Evolutionary conservation across 2,797 vertebrate genomes (phyloP).

Genomic region (Esox masquinongy): DNA sequence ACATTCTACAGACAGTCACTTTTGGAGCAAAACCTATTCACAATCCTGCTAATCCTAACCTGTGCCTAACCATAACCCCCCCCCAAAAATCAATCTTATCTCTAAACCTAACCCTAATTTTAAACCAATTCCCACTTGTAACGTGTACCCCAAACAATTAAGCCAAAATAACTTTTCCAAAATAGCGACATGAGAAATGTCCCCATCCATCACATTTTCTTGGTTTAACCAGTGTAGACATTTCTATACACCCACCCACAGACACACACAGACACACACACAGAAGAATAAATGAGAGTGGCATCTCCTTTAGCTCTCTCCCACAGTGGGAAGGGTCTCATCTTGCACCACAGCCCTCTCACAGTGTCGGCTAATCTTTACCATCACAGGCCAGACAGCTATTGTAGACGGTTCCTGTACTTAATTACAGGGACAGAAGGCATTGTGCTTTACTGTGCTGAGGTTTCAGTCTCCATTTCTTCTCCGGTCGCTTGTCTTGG

Average conservation of each 20-base stretch:
- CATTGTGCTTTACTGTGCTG: conserved; percentile 59
- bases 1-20: conserved; percentile 31
- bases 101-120: too few relatives aligned
- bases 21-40: background rate
- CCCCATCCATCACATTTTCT: too few relatives aligned
- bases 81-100: too few relatives aligned
- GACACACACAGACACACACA: conserved; percentile 24
- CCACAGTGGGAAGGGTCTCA: conserved; percentile 49
- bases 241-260: background rate
- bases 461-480: conserved; percentile 54
- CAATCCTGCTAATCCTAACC: background rate
- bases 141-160: too few relatives aligned
- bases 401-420: conserved; percentile 67
- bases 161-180: too few relatives aligned
- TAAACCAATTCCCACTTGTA: too few relatives aligned
- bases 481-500: conserved; percentile 4
- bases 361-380: conserved; percentile 65
- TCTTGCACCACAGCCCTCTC: conserved; percentile 59
- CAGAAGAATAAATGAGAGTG: conserved; percentile 24
- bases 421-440: conserved; percentile 64
- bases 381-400: conserved; percentile 51
- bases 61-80: too few relatives aligned
- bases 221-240: background rate
- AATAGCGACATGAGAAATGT: too few relatives aligned
- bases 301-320: conserved; percentile 4